These are phyloP conservation scores for Bombus picipes DNA, from an alignment of 1,140 invertebrate species.

Conservation along the genomic window DNA sequence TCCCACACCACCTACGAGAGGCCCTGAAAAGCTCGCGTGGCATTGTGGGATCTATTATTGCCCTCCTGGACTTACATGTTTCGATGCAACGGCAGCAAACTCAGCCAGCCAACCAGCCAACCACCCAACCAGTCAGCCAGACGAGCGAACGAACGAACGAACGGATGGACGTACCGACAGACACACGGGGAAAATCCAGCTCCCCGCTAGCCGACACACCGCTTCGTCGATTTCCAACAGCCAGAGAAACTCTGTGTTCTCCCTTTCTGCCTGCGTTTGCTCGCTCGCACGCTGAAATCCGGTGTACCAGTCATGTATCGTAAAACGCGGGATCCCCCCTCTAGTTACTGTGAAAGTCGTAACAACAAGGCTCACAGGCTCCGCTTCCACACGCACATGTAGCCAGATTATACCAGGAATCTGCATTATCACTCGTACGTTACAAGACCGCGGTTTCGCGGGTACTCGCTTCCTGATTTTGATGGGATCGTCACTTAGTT, in stretches of 20 bases:
- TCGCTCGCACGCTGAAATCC: slow-evolving; percentile 36
- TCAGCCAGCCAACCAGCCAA: slow-evolving; percentile 63
- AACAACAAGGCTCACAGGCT: neutral
- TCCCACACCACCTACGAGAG: slow-evolving; percentile 57
- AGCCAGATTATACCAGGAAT: too few species aligned
- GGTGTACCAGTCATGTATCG: slow-evolving; percentile 22
- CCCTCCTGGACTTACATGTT: slow-evolving; percentile 78
- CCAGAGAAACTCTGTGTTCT: slow-evolving; percentile 6
- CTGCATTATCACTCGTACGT: too few species aligned
- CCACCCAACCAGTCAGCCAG: slow-evolving; percentile 34
- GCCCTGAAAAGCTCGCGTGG: slow-evolving; percentile 77
- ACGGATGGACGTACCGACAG: slow-evolving; percentile 43
- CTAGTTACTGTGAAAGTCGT: slow-evolving; percentile 13
- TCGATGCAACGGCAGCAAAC: slow-evolving; percentile 72
- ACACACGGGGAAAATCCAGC: slow-evolving; percentile 49
- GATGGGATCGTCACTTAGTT: slow-evolving; percentile 42
- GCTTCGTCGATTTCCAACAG: slow-evolving; percentile 34
- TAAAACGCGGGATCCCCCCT: slow-evolving; percentile 13
- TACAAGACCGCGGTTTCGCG: slow-evolving; percentile 65
- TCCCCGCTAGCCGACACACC: slow-evolving; percentile 31
- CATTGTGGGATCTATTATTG: slow-evolving; percentile 81
- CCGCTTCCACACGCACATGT: neutral
- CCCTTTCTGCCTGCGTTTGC: slow-evolving; percentile 48
- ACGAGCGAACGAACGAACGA: slow-evolving; percentile 47
- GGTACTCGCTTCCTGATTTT: slow-evolving; percentile 62